Evolutionary conservation across 2,797 vertebrate species (phyloP), one percentile per base, ranked within the genome.

Genomic region (Diceros bicornis): DNA sequence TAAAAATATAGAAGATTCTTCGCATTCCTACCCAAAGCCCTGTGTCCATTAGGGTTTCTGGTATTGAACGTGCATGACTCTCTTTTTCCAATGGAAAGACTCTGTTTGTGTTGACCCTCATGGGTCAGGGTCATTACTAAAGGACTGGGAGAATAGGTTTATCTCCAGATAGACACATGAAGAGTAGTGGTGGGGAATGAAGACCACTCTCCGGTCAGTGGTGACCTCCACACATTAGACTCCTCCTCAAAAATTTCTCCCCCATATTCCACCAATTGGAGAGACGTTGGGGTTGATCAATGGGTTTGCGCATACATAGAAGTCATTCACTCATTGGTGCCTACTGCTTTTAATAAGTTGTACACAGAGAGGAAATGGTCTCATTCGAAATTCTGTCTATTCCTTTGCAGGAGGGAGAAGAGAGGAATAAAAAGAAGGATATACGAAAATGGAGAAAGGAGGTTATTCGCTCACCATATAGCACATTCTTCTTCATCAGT

Each of bases 331-430:
- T 23, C 32, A 41, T 13, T 79, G 44, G 27, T 74, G 6, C 84
- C 21, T 55, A 55, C 12, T 72, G 21, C 57, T 92, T 89, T 89
- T 59, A 64, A 89, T 47, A 16, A 69, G 52, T 64, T 81, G 5
- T 50, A 66, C 32, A 12, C 34, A 29, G 32, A 18, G 4, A 81
- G 10, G 16, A 89, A 84, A 95, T 37, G 2, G 4, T 52, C 66
- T 95, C 59, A 69, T 21, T 72, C 66, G 57, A 71, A 68, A 7
- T 91, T 93, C 41, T 94, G 34, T n/a, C 52, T 79, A 83, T 93
- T 96, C 2, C 34, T 94, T 93, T 92, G 2, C 11, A 90, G 29
- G 55, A 87, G 21, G 14, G 13, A 91, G 34, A 92, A 68, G 64
- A 61, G 18, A 89, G 27, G 4, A 75, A 96, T 62, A 93, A 75